These are phyloP conservation scores for Erpornis zantholeuca DNA, from an alignment of 2,113 vertebrate species.

Conservation along the genomic window DNA sequence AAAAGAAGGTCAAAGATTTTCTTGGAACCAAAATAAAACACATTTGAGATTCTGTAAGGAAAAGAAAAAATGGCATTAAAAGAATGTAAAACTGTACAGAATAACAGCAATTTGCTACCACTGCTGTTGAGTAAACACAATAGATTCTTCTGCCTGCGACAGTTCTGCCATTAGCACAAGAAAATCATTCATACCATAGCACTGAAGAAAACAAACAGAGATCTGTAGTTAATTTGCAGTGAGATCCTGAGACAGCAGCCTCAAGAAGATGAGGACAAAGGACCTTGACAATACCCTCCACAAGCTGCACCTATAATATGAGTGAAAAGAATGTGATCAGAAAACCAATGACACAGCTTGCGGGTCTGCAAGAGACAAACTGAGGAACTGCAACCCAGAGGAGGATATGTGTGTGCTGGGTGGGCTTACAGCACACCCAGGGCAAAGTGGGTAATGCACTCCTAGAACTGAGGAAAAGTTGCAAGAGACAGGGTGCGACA, in stretches of 20 bases:
- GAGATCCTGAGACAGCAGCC: constrained; percentile 9
- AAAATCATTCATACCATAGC: constrained; percentile 19
- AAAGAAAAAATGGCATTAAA: neutral
- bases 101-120: neutral
- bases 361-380: neutral
- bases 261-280: constrained; percentile 34
- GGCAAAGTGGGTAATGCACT: neutral
- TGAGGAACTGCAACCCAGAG: neutral
- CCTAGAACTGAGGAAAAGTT: neutral
- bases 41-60: neutral
- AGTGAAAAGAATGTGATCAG: constrained; percentile 47
- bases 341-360: constrained; percentile 51
- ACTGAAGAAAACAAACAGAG: neutral
- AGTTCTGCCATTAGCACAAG: constrained; percentile 39
- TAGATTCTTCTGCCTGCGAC: neutral
- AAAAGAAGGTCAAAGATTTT: neutral
- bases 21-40: neutral
- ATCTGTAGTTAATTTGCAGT: constrained; percentile 3
- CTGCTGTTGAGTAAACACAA: constrained; percentile 1
- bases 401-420: neutral
- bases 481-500: neutral
- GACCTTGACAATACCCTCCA: constrained; percentile 35
- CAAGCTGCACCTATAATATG: constrained; percentile 30
- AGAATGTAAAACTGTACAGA: neutral
- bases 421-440: neutral